phyloP scores from a whole-genome alignment of 2,797 vertebrate genomes.

The Alauda arvensis region DNA sequence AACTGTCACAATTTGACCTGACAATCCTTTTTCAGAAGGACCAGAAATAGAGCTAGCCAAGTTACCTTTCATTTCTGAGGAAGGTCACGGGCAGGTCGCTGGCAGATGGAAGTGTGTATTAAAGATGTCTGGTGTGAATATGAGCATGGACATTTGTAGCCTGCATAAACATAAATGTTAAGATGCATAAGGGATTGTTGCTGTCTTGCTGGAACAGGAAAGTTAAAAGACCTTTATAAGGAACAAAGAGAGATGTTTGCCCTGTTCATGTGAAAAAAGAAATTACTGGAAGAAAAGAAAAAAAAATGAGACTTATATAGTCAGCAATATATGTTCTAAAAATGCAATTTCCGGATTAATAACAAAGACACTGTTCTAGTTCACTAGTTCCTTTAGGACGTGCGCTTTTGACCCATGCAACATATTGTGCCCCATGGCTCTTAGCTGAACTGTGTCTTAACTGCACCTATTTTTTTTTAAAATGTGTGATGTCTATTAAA shows the following conservation, averaged over 20 bases:
- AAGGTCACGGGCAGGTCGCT: conserved; percentile 9
- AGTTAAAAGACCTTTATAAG: conserved; percentile 24
- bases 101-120: background rate
- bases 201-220: background rate
- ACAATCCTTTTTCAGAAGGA: conserved; percentile 50
- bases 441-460: conserved; percentile 68
- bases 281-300: conserved; percentile 43
- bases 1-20: conserved; percentile 54
- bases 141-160: background rate
- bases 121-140: background rate
- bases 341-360: conserved; percentile 83
- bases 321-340: conserved; percentile 76
- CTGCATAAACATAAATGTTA: conserved; percentile 14
- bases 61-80: conserved; percentile 36
- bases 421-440: conserved; percentile 82
- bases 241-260: conserved; percentile 54
- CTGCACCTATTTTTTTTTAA: conserved; percentile 63
- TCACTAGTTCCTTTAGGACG: conserved; percentile 69
- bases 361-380: conserved; percentile 73
- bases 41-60: conserved; percentile 40
- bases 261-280: conserved; percentile 55
- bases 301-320: conserved; percentile 64
- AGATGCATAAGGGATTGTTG: conserved; percentile 8
- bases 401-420: conserved; percentile 75
- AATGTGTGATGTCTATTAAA: conserved; percentile 74